Evolutionary conservation across 2,888 invertebrate genomes (phyloP), one percentile per base, ranked within the genome.

Genomic region (Argyra leucocephala): DNA sequence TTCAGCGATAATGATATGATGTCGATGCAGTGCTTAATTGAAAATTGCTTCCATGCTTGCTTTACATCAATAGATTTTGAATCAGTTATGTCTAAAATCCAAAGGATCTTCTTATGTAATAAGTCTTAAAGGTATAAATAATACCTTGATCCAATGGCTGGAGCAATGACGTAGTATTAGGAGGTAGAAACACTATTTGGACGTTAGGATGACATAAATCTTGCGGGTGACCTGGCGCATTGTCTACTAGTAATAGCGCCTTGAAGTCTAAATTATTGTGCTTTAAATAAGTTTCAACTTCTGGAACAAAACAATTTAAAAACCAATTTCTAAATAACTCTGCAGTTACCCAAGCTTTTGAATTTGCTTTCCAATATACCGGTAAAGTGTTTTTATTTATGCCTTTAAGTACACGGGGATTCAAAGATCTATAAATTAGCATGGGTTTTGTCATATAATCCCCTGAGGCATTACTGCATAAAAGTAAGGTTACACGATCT

Each of bases 401-500:
- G 59, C 68, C 66, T 67, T 69, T 75, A 21, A 73, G 63, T 64
- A 72, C 70, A 60, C 71, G 69, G 64, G 74, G 75, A 68, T 73
- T 74, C 66, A 71, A 70, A 9, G 72, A 70, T 57, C 66, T 67
- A 68, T 77, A 72, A 24, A 76, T 68, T 22, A 75, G 66, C 31
- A 76, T 65, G 23, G 76, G 75, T 68, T 76, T 76, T 61, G 72
- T 60, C 64, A 73, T 73, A 57, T 67, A 70, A 67, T 72, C 72
- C 26, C 75, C 75, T 57, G 68, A 69, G 2, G 74, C 73, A 70
- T 76, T 77, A 31, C 70, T 72, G 65, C 73, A 70, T 22, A 74
- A 67, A 4, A 74, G 69, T 6, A 75, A 67, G 6, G 71, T 72
- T 9, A 74, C 64, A 12, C 73, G 67, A 65, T 74, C 72, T 63